Base-by-base conservation (phyloP, 1,140 invertebrate species). In the Dolichoris vasculosae region DNA sequence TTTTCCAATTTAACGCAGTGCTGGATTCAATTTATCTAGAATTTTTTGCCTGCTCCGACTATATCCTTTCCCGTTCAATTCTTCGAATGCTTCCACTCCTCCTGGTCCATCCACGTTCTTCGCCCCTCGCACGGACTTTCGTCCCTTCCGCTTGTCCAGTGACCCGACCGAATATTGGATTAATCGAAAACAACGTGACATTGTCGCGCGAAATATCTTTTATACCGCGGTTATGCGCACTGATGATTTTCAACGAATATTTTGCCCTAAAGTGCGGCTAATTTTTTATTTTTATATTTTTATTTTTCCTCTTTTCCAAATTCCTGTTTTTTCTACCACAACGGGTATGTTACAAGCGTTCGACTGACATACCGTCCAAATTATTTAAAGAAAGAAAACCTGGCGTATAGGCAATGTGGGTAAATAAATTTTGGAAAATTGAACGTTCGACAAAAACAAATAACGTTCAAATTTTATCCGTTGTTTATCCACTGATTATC, bases 1-100 rank as follows among this genome's bases (percentile, higher is more conserved):
- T 55, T 79, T 71, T 84, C 64, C 83, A 84, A 84, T 84, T 84
- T 84, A 84, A 79, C 76, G 75, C 83, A 71, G 64, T 43, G 9
- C 35, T 79, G 76, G n/a, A 79, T 79, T 79, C 83, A 79, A 84
- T 84, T 84, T 69, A 79, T 71, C 64, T 59, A 79, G 32, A 83
- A 64, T 77, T 77, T 77, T 63, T 83, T 32, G 38, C 67, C 23
- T 26, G n/a, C 75, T 1, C 15, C 46, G n/a, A n/a, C 23, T 30
- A 30, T 6, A 20, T 75, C 38, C 40, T 40, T 63, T 35, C 23
- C 4, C 63, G n/a, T 46, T 69, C 48, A 6, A 46, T 51, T 3
- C 43, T 67, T n/a, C 40, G 15, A 64, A 69, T 32, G 59, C 64
- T 73, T 43, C 48, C 35, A 51, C 46, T 23, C 40, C n/a, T 13